Evolutionary conservation across 1,140 invertebrate genomes (phyloP), one percentile per base, ranked within the genome.

Genomic region (Diachasmimorpha longicaudata): DNA sequence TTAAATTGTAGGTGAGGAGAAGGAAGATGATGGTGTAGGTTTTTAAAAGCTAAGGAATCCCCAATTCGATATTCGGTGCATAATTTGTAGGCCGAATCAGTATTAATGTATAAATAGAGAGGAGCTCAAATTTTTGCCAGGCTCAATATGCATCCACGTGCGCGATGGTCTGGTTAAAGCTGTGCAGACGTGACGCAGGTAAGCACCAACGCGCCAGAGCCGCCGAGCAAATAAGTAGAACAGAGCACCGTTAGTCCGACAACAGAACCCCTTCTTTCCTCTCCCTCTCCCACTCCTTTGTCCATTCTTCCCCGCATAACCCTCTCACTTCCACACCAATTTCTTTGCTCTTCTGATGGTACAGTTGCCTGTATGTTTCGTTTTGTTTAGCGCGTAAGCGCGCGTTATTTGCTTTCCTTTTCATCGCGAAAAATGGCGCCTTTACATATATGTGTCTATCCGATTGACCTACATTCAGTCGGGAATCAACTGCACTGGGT

Each of bases 351-450:
- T 5, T 31, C 21, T 31, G 13, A n/a, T 31, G 14, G 58, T 25
- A 63, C 19, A 11, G 58, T 63, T 63, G 23, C 23, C 10, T 66
- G 19, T 37, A 74, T 42, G 81, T 80, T 55, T 81, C 81, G 86
- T 85, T 87, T 85, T 85, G 82, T 83, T 81, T 74, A 75, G 80
- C 79, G 80, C 83, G 80, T 81, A 83, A 84, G 84, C 31, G n/a
- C 58, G 25, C 0, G 36, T 68, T 63, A 63, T 82, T 85, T 83
- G 87, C 88, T 89, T 89, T 89, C 88, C 88, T 88, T 89, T 89
- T 89, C 87, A 80, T 88, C 86, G 85, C 84, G 87, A 89, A 89
- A 89, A 89, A 89, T 89, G 85, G 84, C 85, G 85, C 85, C 84
- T 31, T n/a, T 86, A 86, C 86, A 85, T 86, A 85, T 85, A 79